Percentiles rank a stretch among this genome's conserved stretches.
These are phyloP conservation scores for Mimumesa dahlbomi DNA, from an alignment of 2,888 invertebrate species.

Conservation along the genomic window DNA sequence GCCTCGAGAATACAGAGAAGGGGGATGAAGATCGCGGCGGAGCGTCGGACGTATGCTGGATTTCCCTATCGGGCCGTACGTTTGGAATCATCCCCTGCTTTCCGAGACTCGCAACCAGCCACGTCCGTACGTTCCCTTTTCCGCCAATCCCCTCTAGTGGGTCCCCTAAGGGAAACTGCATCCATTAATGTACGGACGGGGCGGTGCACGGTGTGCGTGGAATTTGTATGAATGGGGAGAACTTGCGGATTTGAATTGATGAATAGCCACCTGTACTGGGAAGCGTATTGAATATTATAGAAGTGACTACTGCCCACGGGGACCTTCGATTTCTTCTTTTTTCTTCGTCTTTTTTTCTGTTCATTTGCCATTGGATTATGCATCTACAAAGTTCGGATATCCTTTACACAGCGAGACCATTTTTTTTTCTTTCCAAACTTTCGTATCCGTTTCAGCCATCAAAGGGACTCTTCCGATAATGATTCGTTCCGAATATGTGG, in stretches of 20 bases:
- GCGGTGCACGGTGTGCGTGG: conserved; percentile 58
- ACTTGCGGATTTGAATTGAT: conserved; percentile 76
- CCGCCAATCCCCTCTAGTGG: conserved; percentile 42
- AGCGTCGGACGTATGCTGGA: conserved; percentile 66
- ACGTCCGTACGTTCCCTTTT: conserved; percentile 55
- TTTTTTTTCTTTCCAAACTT: neutral
- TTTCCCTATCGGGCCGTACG: conserved; percentile 78
- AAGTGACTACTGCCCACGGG: conserved; percentile 58
- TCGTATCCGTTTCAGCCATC: neutral
- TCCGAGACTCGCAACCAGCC: conserved; percentile 55
- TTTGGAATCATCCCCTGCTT: conserved; percentile 73
- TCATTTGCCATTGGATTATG: conserved; percentile 30
- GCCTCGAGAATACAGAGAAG: conserved; percentile 48
- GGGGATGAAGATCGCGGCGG: conserved; percentile 47
- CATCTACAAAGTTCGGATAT: conserved; percentile 18
- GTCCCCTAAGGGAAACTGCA: conserved; percentile 71
- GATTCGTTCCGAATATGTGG: neutral
- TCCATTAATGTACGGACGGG: conserved; percentile 73
- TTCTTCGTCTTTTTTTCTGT: neutral
- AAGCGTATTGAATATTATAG: conserved; percentile 71
- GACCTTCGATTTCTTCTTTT: conserved; percentile 51
- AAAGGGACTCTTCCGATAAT: conserved; percentile 7
- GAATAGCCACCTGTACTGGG: conserved; percentile 70
- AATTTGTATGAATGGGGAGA: conserved; percentile 73
- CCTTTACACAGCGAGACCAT: neutral